These are phyloP conservation scores for Monopis laevigella DNA, from an alignment of 2,888 invertebrate species.

Conservation along the genomic window DNA sequence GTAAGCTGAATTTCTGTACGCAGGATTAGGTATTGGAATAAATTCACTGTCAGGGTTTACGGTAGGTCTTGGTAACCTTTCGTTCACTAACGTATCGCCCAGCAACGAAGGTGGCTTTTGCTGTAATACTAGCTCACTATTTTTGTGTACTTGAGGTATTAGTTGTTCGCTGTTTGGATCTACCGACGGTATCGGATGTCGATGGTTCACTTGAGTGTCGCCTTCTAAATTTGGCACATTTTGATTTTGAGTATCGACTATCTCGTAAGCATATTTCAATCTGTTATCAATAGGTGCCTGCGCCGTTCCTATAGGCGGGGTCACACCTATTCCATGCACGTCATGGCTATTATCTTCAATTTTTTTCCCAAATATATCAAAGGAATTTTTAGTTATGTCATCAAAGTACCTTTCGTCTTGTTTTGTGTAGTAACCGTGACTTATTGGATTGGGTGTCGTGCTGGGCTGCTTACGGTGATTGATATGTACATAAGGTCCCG, in stretches of 20 bases:
- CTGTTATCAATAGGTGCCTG: slow-evolving; percentile 58
- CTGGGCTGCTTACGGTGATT: slow-evolving; percentile 33
- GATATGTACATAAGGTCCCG: slow-evolving; percentile 34
- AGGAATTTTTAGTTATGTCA: slow-evolving; percentile 78
- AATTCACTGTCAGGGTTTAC: slow-evolving; percentile 77
- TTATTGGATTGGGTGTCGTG: slow-evolving; percentile 65
- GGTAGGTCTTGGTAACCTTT: slow-evolving; percentile 71
- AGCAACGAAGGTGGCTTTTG: slow-evolving; percentile 58
- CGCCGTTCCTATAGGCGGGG: slow-evolving; percentile 51
- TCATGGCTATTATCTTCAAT: slow-evolving; percentile 59
- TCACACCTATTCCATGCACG: slow-evolving; percentile 54
- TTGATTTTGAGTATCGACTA: slow-evolving; percentile 40
- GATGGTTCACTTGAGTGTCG: slow-evolving; percentile 78
- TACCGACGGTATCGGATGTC: slow-evolving; percentile 70
- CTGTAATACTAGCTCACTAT: slow-evolving; percentile 38
- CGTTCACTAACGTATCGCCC: slow-evolving; percentile 77
- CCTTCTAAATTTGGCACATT: slow-evolving; percentile 65
- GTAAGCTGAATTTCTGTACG: slow-evolving; percentile 42
- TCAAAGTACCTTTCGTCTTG: slow-evolving; percentile 74
- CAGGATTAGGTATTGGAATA: slow-evolving; percentile 56
- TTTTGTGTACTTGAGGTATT: slow-evolving; percentile 33
- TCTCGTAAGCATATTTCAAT: slow-evolving; percentile 62
- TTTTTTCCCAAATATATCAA: slow-evolving; percentile 78
- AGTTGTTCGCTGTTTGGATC: slow-evolving; percentile 74
- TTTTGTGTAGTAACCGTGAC: slow-evolving; percentile 73